These are phyloP conservation scores for Hermaeophaga mercurialis DNA, from an alignment of 2,888 invertebrate genomes.

Conservation along the genomic window DNA sequence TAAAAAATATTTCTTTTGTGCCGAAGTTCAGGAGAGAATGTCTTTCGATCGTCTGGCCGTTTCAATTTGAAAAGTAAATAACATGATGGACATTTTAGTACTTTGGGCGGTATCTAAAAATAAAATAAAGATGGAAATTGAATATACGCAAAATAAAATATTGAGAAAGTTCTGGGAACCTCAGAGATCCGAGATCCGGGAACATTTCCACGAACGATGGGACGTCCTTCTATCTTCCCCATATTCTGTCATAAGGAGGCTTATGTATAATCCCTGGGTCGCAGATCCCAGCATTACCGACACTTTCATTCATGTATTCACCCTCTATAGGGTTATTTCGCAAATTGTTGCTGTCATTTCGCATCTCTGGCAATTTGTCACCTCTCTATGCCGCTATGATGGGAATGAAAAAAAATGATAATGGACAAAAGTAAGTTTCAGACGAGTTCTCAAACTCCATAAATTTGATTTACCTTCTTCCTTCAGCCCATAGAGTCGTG, in stretches of 20 bases:
- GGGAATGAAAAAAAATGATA: constrained; percentile 31
- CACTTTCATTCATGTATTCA: constrained; percentile 56
- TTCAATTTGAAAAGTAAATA: no score
- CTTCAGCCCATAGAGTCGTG: constrained; percentile 11
- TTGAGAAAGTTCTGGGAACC: constrained; percentile 5
- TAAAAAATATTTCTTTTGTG: no score
- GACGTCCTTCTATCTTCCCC: constrained; percentile 10
- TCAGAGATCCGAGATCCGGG: constrained; percentile 8
- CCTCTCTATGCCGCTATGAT: constrained; percentile 37
- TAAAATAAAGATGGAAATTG: no score
- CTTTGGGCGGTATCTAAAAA: no score
- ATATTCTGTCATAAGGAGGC: constrained; percentile 42
- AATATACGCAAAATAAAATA: constrained; percentile 2
- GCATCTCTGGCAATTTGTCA: constrained; percentile 53
- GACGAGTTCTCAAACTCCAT: constrained; percentile 29
- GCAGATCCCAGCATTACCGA: constrained; percentile 50
- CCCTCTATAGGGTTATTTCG: constrained; percentile 51
- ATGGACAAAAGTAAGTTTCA: constrained; percentile 32
- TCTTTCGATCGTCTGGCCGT: no score
- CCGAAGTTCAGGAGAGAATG: no score
- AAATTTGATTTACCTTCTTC: constrained; percentile 33
- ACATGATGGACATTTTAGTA: no score
- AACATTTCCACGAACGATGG: constrained; percentile 22
- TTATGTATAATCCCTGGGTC: constrained; percentile 48
- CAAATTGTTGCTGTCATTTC: constrained; percentile 54